Evolutionary conservation across 2,113 vertebrate species (phyloP), one percentile per base, ranked within the genome.

Genomic region (Perca flavescens): DNA sequence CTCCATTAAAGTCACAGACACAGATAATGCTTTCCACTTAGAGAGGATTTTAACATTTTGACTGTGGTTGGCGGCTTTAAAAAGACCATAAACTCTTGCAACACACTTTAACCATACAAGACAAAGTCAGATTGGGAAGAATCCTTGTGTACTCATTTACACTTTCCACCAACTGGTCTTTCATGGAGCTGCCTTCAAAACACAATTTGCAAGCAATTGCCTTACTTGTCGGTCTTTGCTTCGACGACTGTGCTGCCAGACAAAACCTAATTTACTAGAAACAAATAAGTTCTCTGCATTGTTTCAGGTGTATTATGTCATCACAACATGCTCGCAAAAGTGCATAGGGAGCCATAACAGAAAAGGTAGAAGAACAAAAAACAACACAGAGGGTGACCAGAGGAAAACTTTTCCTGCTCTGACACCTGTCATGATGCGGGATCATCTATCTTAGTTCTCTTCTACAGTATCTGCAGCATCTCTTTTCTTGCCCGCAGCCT

Each of bases 401-500:
- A 46, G 62, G 57, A 25, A 67, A 79, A 57, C 22, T 64, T 49
- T 49, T 90, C 2, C 28, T 62, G 31, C 34, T 56, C 60, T 40
- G 12, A 71, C n/a, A 56, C 13, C 60, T 52, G 14, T 71, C 31
- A 22, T n/a, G 73, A 58, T 71, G 57, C 12, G 0, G 34, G 10
- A 77, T 68, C 57, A 67, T 83, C 62, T n/a, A 50, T 79, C 74
- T 71, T 25, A 66, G 63, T 47, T 82, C 64, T 61, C 57, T 10
- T 83, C 47, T 74, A 28, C 28, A 28, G 28, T 28, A 61, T 71
- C 78, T 81, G 74, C 64, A 82, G 84, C 60, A 74, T 81, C 80
- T 63, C 73, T 31, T 50, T 60, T 78, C 71, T 56, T 54, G 63
- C 82, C 73, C 74, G 85, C 79, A 79, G 88, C 58, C 66, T 19